Evolutionary conservation across 2,888 invertebrate species (phyloP).

Genomic region (Hybos culiciformis): DNA sequence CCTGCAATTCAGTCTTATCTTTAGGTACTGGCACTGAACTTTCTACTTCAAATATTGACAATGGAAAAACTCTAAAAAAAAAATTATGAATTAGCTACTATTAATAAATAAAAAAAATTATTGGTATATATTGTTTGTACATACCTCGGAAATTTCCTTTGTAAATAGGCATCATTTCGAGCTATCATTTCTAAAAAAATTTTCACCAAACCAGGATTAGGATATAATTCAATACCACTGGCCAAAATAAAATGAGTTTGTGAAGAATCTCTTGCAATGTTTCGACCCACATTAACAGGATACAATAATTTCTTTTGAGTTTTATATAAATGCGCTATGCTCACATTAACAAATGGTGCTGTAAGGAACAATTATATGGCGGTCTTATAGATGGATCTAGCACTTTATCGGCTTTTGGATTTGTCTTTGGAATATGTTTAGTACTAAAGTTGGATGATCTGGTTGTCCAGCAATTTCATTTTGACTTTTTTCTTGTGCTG

Average conservation of each 20-base stretch:
- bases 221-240: slow-evolving; percentile 83
- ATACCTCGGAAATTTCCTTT: slow-evolving; percentile 41
- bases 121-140: too few relatives aligned
- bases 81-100: too few relatives aligned
- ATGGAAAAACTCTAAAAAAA: slow-evolving; percentile 48
- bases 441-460: slow-evolving; percentile 66
- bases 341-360: slow-evolving; percentile 55
- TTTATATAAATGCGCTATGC: slow-evolving; percentile 57
- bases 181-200: slow-evolving; percentile 77
- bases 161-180: slow-evolving; percentile 51
- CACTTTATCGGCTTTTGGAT: slow-evolving; percentile 50
- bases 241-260: slow-evolving; percentile 71
- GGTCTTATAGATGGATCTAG: too few relatives aligned
- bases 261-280: slow-evolving; percentile 73
- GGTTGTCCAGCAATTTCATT: slow-evolving; percentile 10
- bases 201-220: slow-evolving; percentile 65
- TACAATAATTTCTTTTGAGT: slow-evolving; percentile 67
- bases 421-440: slow-evolving; percentile 66
- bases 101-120: too few relatives aligned
- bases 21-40: slow-evolving; percentile 44
- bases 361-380: slow-evolving; percentile 58
- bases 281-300: slow-evolving; percentile 81
- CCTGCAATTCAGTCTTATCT: slow-evolving; percentile 49
- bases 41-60: slow-evolving; percentile 73
- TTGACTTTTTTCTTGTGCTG: slow-evolving; percentile 6